Conservation (phyloP, 2,888 invertebrate genomes). For the Deilephila elpenor region DNA sequence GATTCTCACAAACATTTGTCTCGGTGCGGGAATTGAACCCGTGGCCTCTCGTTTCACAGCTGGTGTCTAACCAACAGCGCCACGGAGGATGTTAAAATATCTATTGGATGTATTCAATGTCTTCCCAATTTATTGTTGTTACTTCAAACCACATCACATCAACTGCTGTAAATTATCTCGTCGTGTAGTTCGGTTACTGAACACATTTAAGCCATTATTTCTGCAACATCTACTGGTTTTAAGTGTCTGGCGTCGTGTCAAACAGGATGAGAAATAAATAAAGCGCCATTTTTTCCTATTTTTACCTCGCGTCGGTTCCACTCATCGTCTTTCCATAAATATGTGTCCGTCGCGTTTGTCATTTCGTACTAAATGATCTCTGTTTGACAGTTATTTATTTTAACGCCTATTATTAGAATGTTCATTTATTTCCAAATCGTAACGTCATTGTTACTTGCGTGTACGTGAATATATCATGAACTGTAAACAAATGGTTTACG, state of each 20-base stretch:
- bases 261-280: constrained; percentile 24
- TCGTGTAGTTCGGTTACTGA: background rate
- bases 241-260: constrained; percentile 24
- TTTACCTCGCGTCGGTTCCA: constrained; percentile 13
- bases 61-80: too few species aligned
- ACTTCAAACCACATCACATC: background rate
- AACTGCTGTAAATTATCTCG: background rate
- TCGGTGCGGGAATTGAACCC: too few species aligned
- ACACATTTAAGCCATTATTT: constrained; percentile 16
- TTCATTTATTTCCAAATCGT: background rate
- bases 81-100: too few species aligned
- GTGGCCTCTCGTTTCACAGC: too few species aligned
- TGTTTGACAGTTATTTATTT: constrained; percentile 24
- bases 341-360: constrained; percentile 9
- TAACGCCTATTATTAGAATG: background rate
- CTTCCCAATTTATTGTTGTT: too few species aligned
- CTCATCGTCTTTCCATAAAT: constrained; percentile 26
- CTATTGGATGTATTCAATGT: too few species aligned
- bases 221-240: constrained; percentile 7
- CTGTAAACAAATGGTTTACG: constrained; percentile 8
- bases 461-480: constrained; percentile 1
- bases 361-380: constrained; percentile 15
- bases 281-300: constrained; percentile 25
- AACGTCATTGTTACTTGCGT: background rate
- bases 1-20: too few species aligned